Evolutionary conservation across 2,113 vertebrate genomes (phyloP).

Genomic region (Odocoileus hemionus): DNA sequence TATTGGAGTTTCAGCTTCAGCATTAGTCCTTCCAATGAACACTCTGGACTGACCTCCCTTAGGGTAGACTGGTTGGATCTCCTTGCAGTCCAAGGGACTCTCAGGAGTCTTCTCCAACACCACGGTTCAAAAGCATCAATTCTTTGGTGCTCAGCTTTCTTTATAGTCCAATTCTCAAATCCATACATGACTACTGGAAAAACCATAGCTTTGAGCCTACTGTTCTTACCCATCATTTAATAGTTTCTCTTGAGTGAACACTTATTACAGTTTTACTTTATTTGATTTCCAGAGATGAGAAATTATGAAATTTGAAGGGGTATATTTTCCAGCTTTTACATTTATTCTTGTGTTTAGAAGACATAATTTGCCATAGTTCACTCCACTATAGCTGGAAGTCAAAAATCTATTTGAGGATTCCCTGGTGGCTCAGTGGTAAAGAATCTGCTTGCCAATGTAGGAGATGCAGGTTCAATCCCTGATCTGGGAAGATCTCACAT

Average conservation of each 20-base stretch:
- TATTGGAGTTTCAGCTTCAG: not conserved
- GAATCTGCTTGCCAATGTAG: not conserved
- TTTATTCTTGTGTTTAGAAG: not conserved
- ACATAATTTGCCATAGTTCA: not conserved
- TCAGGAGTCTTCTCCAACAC: not conserved
- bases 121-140: not conserved
- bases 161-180: not conserved
- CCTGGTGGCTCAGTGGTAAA: not conserved
- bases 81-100: not conserved
- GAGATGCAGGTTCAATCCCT: rapidly evolving
- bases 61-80: not conserved
- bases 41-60: not conserved
- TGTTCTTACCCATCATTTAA: not conserved
- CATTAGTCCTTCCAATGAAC: not conserved
- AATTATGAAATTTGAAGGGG: not conserved
- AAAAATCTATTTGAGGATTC: not conserved
- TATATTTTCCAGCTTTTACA: not conserved
- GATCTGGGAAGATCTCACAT: not conserved
- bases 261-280: not conserved
- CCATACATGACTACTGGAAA: not conserved
- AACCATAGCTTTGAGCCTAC: not conserved
- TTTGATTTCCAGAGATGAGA: not conserved
- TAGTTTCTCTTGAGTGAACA: not conserved
- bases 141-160: not conserved
- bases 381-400: not conserved